These are phyloP conservation scores for Lepidothrix coronata DNA, from an alignment of 2,113 vertebrate genomes.

Conservation along the genomic window DNA sequence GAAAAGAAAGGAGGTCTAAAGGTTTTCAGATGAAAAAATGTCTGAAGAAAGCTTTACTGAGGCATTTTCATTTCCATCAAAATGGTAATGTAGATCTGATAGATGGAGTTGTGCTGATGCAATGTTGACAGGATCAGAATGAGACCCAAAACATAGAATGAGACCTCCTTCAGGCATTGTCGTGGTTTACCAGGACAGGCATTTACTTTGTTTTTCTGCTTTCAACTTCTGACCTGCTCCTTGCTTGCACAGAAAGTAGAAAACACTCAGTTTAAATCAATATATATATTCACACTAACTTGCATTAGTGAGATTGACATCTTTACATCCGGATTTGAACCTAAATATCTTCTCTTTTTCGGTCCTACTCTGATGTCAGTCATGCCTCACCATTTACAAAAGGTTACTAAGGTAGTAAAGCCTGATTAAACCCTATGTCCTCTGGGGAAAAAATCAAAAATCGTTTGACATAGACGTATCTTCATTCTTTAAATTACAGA, in stretches of 20 bases:
- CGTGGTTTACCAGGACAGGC: neutral
- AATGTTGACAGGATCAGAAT: neutral
- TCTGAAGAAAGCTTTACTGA: constrained; percentile 3
- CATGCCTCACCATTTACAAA: neutral
- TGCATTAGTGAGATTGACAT: constrained; percentile 12
- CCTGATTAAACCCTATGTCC: constrained; percentile 2
- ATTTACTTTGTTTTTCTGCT: neutral
- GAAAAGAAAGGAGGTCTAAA: neutral
- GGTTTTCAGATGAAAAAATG: neutral
- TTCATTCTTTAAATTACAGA: constrained; percentile 49
- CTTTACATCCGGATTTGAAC: neutral
- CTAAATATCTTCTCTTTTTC: neutral
- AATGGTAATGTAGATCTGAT: neutral
- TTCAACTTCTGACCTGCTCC: constrained; percentile 6
- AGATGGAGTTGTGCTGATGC: neutral
- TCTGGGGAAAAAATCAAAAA: neutral
- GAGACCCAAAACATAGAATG: neutral
- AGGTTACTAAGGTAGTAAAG: constrained; percentile 23
- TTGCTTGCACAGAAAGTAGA: constrained; percentile 2
- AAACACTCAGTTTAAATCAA: constrained; percentile 35
- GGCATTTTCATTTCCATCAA: constrained; percentile 2
- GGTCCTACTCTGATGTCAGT: neutral
- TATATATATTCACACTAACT: neutral
- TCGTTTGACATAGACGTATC: neutral
- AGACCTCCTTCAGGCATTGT: neutral